Base-by-base conservation (phyloP, 2,113 vertebrate species). In the Chaenogobius annularis region DNA sequence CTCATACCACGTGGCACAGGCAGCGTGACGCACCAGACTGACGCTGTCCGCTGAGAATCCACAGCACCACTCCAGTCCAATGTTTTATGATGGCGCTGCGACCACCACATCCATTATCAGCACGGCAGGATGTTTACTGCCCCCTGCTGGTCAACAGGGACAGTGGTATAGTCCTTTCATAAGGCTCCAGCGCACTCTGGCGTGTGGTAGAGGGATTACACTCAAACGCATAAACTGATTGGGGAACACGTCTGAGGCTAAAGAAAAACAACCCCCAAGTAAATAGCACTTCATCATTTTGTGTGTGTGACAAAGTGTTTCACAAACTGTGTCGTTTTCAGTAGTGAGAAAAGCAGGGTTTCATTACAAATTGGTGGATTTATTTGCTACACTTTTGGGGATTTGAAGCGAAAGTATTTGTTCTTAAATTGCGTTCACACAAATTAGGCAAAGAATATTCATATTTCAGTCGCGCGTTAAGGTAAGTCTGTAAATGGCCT, bases 11-110 rank as follows among this genome's bases (percentile, higher is more conserved):
- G 68, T 74, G 69, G 77, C 78, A 81, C 78, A 74, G 80, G 72
- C 76, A 80, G 86, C 70, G 78, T 89, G 88, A 89, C 86, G 88
- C 91, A 86, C 87, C 86, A 80, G 87, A 81, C 63, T 82, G 84
- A 66, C n/a, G 67, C 80, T 75, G 85, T 91, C 87, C 86, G 70
- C 77, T 77, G 77, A 72, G 64, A 80, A 81, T 77, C 68, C 75
- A 84, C 85, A 77, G 86, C 74, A 73, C 66, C 58, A 63, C 77
- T 85, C 74, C 62, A 62, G 61, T 56, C 35, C 35, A 35, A 35
- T 35, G 35, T 35, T 35, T 35, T 35, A 3, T 35, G 35, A 35
- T n/a, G n/a, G n/a, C 35, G 35, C 35, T 35, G 35, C 3, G 35
- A 35, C 35, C 3, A 35, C 35, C 3, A 2, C 37, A 40, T 40